phyloP scores from a whole-genome alignment of 2,797 vertebrate genomes.

The Acanthornis magna region DNA sequence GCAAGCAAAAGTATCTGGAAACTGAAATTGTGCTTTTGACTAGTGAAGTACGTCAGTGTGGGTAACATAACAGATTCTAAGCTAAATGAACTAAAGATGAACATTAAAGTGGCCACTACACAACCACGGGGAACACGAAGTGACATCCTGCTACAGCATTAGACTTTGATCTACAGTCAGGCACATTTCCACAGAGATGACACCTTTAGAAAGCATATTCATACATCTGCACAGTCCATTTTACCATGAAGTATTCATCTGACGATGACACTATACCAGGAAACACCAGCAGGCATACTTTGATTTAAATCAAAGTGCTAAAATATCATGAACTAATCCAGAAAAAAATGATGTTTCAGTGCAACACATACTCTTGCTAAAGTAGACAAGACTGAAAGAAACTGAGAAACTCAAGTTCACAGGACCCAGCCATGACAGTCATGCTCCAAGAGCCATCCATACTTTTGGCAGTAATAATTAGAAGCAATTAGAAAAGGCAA shows the following conservation, averaged over 20 bases:
- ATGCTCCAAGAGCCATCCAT: background rate
- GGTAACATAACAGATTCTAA: background rate
- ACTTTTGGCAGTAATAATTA: background rate
- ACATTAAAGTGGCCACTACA: background rate
- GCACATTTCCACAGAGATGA: background rate
- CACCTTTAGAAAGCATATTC: background rate
- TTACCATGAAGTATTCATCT: background rate
- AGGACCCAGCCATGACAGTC: background rate
- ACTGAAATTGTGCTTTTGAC: background rate
- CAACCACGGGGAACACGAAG: rapidly evolving
- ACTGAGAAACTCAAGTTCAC: background rate
- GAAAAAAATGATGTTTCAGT: background rate
- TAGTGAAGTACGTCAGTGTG: background rate
- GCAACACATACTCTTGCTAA: background rate
- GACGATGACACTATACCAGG: background rate
- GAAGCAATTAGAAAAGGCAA: background rate
- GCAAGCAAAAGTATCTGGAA: background rate
- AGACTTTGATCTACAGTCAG: background rate
- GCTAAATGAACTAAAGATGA: background rate
- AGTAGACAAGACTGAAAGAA: background rate
- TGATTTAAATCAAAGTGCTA: background rate
- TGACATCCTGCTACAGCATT: background rate
- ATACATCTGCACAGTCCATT: background rate
- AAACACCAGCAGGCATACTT: background rate
- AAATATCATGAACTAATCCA: background rate